Evolutionary conservation across 2,888 invertebrate genomes (phyloP).

Genomic region (Drosophila parthenogenetica): DNA sequence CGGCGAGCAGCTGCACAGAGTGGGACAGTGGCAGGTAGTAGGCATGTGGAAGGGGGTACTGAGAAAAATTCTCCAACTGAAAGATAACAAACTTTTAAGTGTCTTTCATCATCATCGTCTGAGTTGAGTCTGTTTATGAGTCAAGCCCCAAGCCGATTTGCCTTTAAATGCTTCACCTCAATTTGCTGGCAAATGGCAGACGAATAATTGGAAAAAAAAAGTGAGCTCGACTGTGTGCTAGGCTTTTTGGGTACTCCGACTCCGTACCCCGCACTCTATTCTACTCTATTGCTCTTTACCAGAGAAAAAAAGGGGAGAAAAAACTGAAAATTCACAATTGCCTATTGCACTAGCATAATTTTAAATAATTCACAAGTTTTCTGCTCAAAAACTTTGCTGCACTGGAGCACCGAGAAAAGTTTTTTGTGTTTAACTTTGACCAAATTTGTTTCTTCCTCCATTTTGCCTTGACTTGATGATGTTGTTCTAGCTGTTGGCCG

Average conservation of each 20-base stretch:
- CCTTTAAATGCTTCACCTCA: conserved; percentile 66
- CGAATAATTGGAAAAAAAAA: conserved; percentile 42
- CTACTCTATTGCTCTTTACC: conserved; percentile 14
- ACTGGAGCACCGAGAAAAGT: conserved; percentile 31
- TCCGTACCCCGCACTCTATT: conserved; percentile 24
- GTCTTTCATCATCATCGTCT: conserved; percentile 37
- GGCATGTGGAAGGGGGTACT: background rate
- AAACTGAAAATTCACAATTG: conserved; percentile 15
- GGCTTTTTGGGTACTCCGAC: conserved; percentile 6
- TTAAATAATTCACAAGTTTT: conserved; percentile 68
- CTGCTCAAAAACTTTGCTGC: conserved; percentile 47
- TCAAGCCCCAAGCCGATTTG: conserved; percentile 59
- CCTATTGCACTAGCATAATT: conserved; percentile 51
- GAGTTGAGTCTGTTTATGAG: conserved; percentile 44
- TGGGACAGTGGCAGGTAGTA: background rate
- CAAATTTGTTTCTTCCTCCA: conserved; percentile 2
- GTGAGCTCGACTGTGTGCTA: conserved; percentile 2
- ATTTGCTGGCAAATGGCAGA: conserved; percentile 64
- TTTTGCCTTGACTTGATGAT: conserved; percentile 57
- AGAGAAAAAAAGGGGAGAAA: background rate
- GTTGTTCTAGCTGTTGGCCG: conserved; percentile 46
- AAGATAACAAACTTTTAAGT: conserved; percentile 54
- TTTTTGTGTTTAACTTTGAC: conserved; percentile 51
- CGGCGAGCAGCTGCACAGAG: conserved; percentile 33
- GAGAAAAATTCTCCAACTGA: conserved; percentile 43